These are phyloP conservation scores for Mantis religiosa DNA, from an alignment of 2,888 invertebrate species.

Conservation along the genomic window DNA sequence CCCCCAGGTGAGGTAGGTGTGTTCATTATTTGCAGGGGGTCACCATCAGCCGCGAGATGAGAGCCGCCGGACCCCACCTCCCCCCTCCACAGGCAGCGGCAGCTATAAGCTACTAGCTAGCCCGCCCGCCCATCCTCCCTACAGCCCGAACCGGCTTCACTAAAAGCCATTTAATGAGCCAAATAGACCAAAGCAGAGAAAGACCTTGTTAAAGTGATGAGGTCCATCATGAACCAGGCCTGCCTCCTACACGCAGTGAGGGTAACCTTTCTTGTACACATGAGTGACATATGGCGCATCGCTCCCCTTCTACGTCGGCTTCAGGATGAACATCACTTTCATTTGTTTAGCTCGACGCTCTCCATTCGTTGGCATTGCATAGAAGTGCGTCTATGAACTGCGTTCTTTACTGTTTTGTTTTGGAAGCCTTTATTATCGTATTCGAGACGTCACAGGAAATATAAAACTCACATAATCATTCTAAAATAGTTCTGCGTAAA, in stretches of 20 bases:
- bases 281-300: not conserved
- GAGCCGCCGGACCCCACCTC: not conserved
- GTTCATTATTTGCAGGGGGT: slow-evolving; percentile 14
- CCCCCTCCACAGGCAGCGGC: too few species aligned
- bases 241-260: not conserved
- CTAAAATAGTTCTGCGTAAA: too few species aligned
- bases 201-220: slow-evolving; percentile 30
- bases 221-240: slow-evolving; percentile 7
- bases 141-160: slow-evolving; percentile 1
- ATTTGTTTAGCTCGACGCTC: too few species aligned
- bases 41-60: slow-evolving; percentile 1
- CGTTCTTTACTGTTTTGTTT: too few species aligned
- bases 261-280: not conserved
- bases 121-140: too few species aligned
- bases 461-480: too few species aligned
- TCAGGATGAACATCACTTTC: not conserved
- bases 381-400: too few species aligned
- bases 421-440: too few species aligned
- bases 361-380: too few species aligned
- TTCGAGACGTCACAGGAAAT: too few species aligned
- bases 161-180: slow-evolving; percentile 31
- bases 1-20: slow-evolving; percentile 11
- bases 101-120: not conserved
- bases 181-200: slow-evolving; percentile 25
- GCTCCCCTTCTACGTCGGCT: not conserved